phyloP scores from a whole-genome alignment of 2,797 vertebrate species.

The Cirrhinus mrigala region DNA sequence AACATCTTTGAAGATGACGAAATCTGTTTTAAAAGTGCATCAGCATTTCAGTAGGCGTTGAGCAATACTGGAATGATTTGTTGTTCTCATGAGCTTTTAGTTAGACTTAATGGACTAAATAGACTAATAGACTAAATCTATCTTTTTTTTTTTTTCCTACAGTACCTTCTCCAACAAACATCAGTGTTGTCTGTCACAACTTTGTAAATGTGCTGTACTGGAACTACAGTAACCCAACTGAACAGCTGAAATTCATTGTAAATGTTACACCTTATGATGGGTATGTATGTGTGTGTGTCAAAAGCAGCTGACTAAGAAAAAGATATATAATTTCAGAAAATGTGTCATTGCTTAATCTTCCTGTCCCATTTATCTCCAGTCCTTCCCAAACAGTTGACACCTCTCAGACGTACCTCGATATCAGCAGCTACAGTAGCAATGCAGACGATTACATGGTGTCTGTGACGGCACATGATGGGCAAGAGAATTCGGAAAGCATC shows the following conservation, averaged over 20 bases:
- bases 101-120: neutral
- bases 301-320: neutral
- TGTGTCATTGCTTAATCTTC: neutral
- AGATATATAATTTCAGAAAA: neutral
- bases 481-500: neutral
- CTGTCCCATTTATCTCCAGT: slow-evolving; percentile 8
- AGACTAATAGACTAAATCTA: neutral
- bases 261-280: fast-evolving
- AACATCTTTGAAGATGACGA: no score
- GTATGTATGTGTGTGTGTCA: slow-evolving; percentile 45
- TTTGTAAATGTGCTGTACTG: slow-evolving; percentile 66
- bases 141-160: slow-evolving; percentile 26
- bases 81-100: neutral
- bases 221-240: slow-evolving; percentile 55
- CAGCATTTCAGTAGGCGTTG: neutral
- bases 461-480: slow-evolving; percentile 59
- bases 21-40: neutral
- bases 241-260: slow-evolving; percentile 59
- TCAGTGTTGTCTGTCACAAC: slow-evolving; percentile 71
- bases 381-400: fast-evolving
- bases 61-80: neutral
- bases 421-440: slow-evolving; percentile 53
- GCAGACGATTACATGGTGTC: fast-evolving
- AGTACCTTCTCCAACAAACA: slow-evolving; percentile 68
- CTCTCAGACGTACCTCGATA: slow-evolving; percentile 22